A percentile compares a stretch with the other conserved stretches of the same genome.
Evolutionary conservation across 2,797 vertebrate genomes (phyloP).

Genomic region (Rousettus madagascariensis): DNA sequence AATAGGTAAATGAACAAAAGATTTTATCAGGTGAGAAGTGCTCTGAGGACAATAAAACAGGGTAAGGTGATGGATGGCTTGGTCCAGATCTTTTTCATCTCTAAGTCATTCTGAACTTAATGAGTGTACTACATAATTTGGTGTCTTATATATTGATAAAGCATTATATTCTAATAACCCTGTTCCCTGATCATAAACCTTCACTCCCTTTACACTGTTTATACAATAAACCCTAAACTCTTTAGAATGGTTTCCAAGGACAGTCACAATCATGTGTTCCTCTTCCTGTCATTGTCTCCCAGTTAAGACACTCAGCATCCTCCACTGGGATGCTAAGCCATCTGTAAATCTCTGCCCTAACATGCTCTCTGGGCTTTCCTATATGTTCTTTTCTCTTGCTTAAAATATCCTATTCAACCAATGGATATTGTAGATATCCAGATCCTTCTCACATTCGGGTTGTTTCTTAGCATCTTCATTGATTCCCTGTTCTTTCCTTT

Average conservation of each 20-base stretch:
- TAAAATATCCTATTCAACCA: background rate
- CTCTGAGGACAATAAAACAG: slow-evolving; percentile 3
- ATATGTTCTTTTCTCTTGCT: background rate
- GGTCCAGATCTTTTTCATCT: background rate
- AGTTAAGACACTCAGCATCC: background rate
- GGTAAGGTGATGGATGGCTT: background rate
- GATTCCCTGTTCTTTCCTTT: background rate
- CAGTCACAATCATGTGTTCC: background rate
- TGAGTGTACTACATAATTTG: background rate
- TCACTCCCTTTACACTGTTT: background rate
- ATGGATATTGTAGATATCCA: background rate
- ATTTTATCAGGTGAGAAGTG: slow-evolving; percentile 20
- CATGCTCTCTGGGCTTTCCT: background rate
- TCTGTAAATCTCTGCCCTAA: background rate
- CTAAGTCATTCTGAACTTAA: slow-evolving; percentile 2
- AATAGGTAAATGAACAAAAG: slow-evolving; percentile 26
- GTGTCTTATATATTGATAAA: background rate
- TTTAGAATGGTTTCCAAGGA: background rate
- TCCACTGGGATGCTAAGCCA: background rate
- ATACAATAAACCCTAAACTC: background rate
- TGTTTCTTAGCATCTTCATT: background rate
- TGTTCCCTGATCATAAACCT: background rate
- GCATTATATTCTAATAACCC: background rate
- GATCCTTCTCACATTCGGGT: background rate
- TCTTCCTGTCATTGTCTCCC: background rate